These are phyloP conservation scores for Lepidocyrtinus sp. DNA, from an alignment of 2,888 invertebrate genomes.

Conservation along the genomic window DNA sequence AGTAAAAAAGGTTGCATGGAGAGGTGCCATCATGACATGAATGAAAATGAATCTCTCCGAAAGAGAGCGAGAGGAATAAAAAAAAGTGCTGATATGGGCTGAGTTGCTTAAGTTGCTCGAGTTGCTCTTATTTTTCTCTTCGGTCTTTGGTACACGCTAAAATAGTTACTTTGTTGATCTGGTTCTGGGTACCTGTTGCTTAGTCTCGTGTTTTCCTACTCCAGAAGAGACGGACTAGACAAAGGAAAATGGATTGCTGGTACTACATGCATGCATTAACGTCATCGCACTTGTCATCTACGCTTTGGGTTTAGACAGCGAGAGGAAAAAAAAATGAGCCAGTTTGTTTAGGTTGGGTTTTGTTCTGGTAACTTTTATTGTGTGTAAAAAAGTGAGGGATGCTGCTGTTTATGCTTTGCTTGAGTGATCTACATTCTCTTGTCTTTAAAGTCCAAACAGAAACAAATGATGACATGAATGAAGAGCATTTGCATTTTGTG, in stretches of 20 bases:
- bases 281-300: constrained; percentile 49
- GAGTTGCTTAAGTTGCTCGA: no score
- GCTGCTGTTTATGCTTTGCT: constrained; percentile 38
- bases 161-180: no score
- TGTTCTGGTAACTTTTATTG: constrained; percentile 33
- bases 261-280: constrained; percentile 40
- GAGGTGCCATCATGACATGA: constrained; percentile 33
- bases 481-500: constrained; percentile 56
- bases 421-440: constrained; percentile 46
- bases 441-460: constrained; percentile 3
- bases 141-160: not conserved
- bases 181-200: constrained; percentile 13
- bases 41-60: constrained; percentile 53
- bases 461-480: constrained; percentile 57
- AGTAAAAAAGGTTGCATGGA: constrained; percentile 14
- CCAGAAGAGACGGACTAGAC: constrained; percentile 33
- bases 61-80: constrained; percentile 23
- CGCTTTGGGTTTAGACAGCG: constrained; percentile 16
- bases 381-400: constrained; percentile 30
- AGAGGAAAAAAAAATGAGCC: constrained; percentile 43
- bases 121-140: constrained; percentile 6
- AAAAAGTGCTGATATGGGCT: constrained; percentile 26
- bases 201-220: constrained; percentile 3
- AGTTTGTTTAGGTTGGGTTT: constrained; percentile 50
- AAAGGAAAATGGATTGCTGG: constrained; percentile 35